A percentile compares a stretch with the other conserved stretches of the same genome.
These are phyloP conservation scores for Leptopterna dolabrata DNA, from an alignment of 2,888 invertebrate species.

Conservation along the genomic window DNA sequence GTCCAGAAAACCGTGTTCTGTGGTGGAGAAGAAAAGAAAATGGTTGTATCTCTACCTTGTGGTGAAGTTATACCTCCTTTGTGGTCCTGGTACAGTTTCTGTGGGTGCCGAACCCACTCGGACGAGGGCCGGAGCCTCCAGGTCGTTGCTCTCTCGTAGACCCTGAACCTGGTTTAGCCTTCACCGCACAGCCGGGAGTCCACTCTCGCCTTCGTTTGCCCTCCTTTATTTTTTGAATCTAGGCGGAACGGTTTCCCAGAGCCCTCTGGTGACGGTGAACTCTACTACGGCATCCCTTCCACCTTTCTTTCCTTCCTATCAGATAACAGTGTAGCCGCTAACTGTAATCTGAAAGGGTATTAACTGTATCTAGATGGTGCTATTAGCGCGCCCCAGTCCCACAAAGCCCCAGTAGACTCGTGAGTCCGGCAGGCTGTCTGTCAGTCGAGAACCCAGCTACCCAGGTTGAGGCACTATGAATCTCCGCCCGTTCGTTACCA, in stretches of 20 bases:
- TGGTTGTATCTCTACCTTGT: not conserved
- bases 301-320: not conserved
- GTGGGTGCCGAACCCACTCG: not conserved
- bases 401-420: conserved; percentile 35
- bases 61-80: not conserved
- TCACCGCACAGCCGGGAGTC: conserved; percentile 19
- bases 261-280: conserved; percentile 21
- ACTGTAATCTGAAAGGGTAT: conserved; percentile 42
- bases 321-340: conserved; percentile 37
- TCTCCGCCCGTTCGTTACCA: conserved; percentile 32
- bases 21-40: too few relatives aligned
- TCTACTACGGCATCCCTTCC: not conserved
- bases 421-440: conserved; percentile 12
- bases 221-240: conserved; percentile 44
- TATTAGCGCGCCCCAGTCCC: conserved; percentile 42
- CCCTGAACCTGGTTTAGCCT: conserved; percentile 45
- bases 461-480: conserved; percentile 17
- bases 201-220: conserved; percentile 48
- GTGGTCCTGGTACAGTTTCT: conserved; percentile 1
- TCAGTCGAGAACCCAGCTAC: not conserved
- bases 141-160: conserved; percentile 37
- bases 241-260: not conserved
- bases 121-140: not conserved
- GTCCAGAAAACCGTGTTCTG: too few relatives aligned
- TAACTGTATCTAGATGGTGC: conserved; percentile 44